Evolutionary conservation across 2,888 invertebrate species (phyloP).

Genomic region (Ochropleura leucogaster): DNA sequence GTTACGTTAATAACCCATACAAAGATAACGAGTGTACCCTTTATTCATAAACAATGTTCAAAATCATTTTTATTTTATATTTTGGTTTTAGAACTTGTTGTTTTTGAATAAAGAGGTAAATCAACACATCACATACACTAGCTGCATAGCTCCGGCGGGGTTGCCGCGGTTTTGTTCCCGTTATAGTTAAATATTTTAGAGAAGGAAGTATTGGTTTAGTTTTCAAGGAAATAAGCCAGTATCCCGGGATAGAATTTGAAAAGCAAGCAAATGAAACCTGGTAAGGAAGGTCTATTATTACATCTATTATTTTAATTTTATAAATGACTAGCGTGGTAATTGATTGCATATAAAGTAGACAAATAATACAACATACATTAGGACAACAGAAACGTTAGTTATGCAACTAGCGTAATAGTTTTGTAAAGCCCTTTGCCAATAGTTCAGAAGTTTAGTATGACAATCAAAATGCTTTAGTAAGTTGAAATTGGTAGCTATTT

Average conservation of each 20-base stretch:
- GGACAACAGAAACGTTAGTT: slow-evolving; percentile 39
- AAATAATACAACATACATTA: neutral
- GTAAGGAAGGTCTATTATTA: slow-evolving; percentile 7
- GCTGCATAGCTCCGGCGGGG: slow-evolving; percentile 49
- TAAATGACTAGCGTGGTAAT: neutral
- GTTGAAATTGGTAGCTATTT: too few species aligned
- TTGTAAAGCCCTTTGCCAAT: slow-evolving; percentile 27
- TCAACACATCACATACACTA: slow-evolving; percentile 45
- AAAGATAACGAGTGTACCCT: slow-evolving; percentile 29
- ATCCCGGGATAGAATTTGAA: neutral
- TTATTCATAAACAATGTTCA: slow-evolving; percentile 21
- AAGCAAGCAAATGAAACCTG: slow-evolving; percentile 5
- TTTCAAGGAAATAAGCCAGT: slow-evolving; percentile 26
- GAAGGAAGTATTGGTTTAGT: neutral
- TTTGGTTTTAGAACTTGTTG: neutral
- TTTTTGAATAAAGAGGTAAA: slow-evolving; percentile 41
- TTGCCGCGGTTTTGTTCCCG: slow-evolving; percentile 25
- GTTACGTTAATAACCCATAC: slow-evolving; percentile 45
- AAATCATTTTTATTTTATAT: neutral
- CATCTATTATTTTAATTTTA: neutral
- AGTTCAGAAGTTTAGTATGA: slow-evolving; percentile 37
- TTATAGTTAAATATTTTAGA: neutral
- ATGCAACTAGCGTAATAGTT: slow-evolving; percentile 52
- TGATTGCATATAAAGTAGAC: neutral
- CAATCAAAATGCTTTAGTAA: neutral